Conservation (phyloP, 2,113 vertebrate species). For the Hydropotes inermis region DNA sequence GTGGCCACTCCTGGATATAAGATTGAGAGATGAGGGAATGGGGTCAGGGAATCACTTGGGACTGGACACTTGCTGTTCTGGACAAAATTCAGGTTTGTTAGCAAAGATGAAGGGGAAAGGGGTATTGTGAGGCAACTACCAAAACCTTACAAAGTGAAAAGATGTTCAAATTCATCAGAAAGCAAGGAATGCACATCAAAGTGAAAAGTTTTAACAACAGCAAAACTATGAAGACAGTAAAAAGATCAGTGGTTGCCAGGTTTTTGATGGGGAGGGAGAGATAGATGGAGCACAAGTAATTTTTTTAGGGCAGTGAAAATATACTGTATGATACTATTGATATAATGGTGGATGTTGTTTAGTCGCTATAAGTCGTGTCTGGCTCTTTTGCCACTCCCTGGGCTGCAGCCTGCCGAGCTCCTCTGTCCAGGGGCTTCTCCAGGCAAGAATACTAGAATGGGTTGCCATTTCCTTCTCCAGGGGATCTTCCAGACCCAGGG, state of each 20-base stretch:
- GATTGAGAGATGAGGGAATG: not conserved
- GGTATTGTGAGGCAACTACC: not conserved
- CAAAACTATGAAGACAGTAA: not conserved
- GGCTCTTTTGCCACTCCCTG: not conserved
- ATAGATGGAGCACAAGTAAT: not conserved
- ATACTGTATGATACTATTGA: not conserved
- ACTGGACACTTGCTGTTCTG: not conserved
- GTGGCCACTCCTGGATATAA: not conserved
- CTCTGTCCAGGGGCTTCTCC: not conserved
- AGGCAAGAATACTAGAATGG: not conserved
- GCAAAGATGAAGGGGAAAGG: not conserved
- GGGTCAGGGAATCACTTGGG: not conserved
- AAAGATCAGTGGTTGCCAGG: not conserved
- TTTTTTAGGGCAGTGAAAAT: not conserved
- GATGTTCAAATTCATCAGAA: not conserved
- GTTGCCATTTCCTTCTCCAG: not conserved
- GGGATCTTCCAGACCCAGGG: not conserved
- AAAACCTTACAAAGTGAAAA: not conserved
- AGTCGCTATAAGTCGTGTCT: not conserved
- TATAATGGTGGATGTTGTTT: not conserved
- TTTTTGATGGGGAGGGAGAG: not conserved
- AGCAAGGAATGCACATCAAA: not conserved
- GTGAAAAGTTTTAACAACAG: not conserved
- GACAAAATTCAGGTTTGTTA: not conserved
- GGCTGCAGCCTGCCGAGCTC: not conserved